Evolutionary conservation across 2,113 vertebrate species (phyloP).

Genomic region (Ifrita kowaldi): DNA sequence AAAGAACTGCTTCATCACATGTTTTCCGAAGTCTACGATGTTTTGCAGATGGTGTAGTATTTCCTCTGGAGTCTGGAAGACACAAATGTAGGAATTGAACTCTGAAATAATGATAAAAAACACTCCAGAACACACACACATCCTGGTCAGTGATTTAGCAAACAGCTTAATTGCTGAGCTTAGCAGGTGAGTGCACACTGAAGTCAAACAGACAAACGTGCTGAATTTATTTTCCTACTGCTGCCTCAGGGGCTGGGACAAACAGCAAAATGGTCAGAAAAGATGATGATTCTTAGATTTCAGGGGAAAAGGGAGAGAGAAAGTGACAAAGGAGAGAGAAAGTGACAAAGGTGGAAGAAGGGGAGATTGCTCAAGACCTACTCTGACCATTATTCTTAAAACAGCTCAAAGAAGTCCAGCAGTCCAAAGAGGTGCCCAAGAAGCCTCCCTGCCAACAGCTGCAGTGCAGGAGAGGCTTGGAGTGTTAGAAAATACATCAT

Average conservation of each 20-base stretch:
- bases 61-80: slow-evolving; percentile 82
- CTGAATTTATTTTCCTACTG: not conserved
- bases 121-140: not conserved
- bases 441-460: not conserved
- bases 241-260: not conserved
- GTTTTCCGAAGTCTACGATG: slow-evolving; percentile 92
- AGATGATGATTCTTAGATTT: not conserved
- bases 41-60: slow-evolving; percentile 90
- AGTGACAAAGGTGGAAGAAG: not conserved
- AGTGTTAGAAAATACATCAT: not conserved
- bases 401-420: not conserved
- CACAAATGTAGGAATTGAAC: not conserved
- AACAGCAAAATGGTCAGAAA: not conserved
- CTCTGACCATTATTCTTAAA: not conserved
- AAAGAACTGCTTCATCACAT: slow-evolving; percentile 94
- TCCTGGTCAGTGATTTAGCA: not conserved
- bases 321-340: not conserved
- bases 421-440: not conserved
- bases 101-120: not conserved
- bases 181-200: not conserved
- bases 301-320: not conserved
- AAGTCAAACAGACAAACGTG: not conserved
- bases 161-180: not conserved
- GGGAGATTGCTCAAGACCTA: not conserved
- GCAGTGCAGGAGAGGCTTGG: not conserved